Conservation (phyloP, 2,797 vertebrate genomes). For the Brachyalestes nurse region DNA sequence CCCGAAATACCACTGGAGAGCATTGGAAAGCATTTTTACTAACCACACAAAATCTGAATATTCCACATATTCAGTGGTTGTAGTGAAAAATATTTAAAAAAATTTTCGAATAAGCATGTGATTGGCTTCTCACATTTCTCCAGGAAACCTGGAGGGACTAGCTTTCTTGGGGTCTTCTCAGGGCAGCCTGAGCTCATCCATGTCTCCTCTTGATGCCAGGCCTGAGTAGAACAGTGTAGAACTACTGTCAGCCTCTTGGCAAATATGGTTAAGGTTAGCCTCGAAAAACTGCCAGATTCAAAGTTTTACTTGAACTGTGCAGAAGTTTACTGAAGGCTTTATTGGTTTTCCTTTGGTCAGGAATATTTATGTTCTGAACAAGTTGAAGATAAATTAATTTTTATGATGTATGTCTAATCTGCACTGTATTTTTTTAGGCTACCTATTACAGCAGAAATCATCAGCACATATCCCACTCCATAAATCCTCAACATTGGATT, state of each 20-base stretch:
- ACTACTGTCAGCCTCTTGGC: constrained; percentile 2
- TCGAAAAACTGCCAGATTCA: constrained; percentile 27
- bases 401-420: background rate
- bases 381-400: constrained; percentile 17
- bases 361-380: constrained; percentile 23
- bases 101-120: background rate
- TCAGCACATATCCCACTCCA: constrained; percentile 15
- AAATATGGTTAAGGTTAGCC: constrained; percentile 20
- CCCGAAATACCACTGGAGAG: no score
- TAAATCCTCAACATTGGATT: constrained; percentile 16
- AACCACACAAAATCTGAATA: background rate
- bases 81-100: background rate
- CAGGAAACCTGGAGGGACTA: no score
- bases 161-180: background rate
- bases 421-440: constrained; percentile 14
- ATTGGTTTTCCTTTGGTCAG: constrained; percentile 11
- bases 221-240: background rate
- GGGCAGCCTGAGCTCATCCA: background rate
- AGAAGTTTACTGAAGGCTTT: constrained; percentile 19
- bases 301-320: constrained; percentile 19
- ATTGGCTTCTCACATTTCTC: background rate
- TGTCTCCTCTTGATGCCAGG: background rate
- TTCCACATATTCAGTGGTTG: background rate
- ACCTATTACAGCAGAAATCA: constrained; percentile 25
- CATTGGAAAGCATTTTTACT: no score